phyloP scores from a whole-genome alignment of 2,888 invertebrate species.

The Metalampra italica region DNA sequence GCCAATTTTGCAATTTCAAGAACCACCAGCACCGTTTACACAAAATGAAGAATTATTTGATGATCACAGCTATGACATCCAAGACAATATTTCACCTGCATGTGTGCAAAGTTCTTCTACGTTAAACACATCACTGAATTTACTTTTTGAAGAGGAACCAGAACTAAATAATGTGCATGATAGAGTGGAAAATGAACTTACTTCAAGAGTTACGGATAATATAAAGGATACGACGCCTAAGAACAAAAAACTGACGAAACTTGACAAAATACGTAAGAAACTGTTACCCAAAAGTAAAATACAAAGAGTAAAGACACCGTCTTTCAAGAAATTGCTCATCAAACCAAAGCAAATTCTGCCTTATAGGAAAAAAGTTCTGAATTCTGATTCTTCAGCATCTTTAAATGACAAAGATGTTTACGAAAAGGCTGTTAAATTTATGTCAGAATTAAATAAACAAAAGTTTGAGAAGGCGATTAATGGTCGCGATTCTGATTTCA shows the following conservation, averaged over 20 bases:
- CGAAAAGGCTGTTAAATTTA: slow-evolving; percentile 53
- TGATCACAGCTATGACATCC: neutral
- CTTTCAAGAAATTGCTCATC: slow-evolving; percentile 19
- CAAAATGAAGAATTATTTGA: neutral
- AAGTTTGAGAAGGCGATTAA: slow-evolving; percentile 11
- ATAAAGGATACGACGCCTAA: slow-evolving; percentile 18
- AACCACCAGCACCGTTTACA: neutral
- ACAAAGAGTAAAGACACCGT: slow-evolving; percentile 18
- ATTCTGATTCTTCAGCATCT: slow-evolving; percentile 24
- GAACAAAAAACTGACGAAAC: slow-evolving; percentile 38
- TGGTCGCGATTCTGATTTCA: too few relatives aligned
- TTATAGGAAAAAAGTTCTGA: slow-evolving; percentile 15
- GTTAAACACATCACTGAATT: neutral
- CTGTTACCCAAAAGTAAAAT: slow-evolving; percentile 53
- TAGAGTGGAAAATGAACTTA: neutral
- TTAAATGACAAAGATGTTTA: slow-evolving; percentile 46
- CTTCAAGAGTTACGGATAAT: slow-evolving; percentile 3
- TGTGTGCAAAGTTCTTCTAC: neutral
- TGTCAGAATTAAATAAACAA: slow-evolving; percentile 46
- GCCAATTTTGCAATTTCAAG: neutral
- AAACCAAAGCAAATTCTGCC: slow-evolving; percentile 22
- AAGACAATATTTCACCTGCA: neutral
- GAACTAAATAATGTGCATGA: neutral
- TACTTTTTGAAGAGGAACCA: slow-evolving; percentile 4
- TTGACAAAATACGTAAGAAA: slow-evolving; percentile 45